Evolutionary conservation across 1,140 invertebrate genomes (phyloP).

Genomic region (Anastrepha ludens): DNA sequence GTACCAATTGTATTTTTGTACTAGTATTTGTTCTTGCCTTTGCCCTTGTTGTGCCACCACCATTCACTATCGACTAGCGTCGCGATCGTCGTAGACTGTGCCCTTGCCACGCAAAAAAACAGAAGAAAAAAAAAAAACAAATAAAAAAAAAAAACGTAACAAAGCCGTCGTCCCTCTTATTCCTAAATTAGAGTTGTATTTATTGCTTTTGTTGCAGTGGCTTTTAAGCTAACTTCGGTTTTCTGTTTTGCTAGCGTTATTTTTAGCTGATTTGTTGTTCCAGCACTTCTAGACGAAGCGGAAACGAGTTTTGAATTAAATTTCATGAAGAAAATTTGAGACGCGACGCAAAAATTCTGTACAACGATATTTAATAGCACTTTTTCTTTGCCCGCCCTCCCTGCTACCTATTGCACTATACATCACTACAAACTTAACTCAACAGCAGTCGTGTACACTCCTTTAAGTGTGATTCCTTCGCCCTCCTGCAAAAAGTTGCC

Average conservation of each 20-base stretch:
- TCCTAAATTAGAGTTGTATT: not conserved
- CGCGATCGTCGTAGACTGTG: slow-evolving; percentile 37
- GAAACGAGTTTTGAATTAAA: slow-evolving; percentile 50
- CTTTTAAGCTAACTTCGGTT: slow-evolving; percentile 24
- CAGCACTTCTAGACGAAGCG: slow-evolving; percentile 39
- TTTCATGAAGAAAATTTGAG: slow-evolving; percentile 53
- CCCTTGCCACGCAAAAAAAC: not conserved
- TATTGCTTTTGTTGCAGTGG: not conserved
- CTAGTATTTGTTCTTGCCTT: not conserved
- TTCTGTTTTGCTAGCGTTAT: slow-evolving; percentile 6
- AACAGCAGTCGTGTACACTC: not conserved
- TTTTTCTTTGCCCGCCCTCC: not conserved
- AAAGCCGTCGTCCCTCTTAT: slow-evolving; percentile 1
- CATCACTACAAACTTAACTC: not conserved
- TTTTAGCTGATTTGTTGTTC: slow-evolving; percentile 39
- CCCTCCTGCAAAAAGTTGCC: not conserved
- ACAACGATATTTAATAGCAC: not conserved
- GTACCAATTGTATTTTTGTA: not conserved
- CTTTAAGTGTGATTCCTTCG: not conserved
- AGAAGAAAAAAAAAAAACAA: not conserved
- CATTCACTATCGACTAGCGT: slow-evolving; percentile 32
- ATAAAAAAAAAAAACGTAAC: not conserved
- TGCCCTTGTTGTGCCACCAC: not conserved
- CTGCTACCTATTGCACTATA: not conserved
- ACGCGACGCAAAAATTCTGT: not conserved